Evolutionary conservation across 2,888 invertebrate genomes (phyloP), one percentile per base, ranked within the genome.

Genomic region (Lasioglossum marginatum): DNA sequence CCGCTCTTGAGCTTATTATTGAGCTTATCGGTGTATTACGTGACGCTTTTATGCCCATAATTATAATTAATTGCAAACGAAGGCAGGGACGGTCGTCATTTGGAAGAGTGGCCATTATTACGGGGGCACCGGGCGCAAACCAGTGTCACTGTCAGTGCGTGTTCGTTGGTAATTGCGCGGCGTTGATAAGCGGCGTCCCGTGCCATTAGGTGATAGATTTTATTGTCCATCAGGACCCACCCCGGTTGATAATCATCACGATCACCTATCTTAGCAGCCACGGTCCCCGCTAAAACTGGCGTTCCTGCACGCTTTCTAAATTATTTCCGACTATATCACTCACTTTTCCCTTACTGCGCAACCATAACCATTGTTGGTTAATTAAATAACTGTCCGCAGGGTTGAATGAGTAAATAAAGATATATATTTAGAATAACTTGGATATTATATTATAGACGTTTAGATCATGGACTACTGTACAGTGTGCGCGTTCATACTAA

Each of bases 141-240:
- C 83, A 86, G 83, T 89, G 91, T 87, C 88, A 91, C 86, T 88
- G 91, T 85, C 91, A 84, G 79, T 91, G 90, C 90, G 90, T 90
- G 90, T 87, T 76, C 72, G 48, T 81, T 72, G 87, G 88, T 86
- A 91, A 88, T 91, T 91, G 82, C 82, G 57, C 71, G 79, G 81
- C 78, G 87, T 66, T 88, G 88, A 91, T 90, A 91, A 87, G 82
- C 89, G 81, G 31, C 85, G 79, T 82, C 37, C 72, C 81, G 77
- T 82, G 88, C 85, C 88, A 86, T 91, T 90, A 91, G 88, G 81
- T 78, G 88, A 85, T 88, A 83, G 90, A 91, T 91, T 91, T 91
- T 91, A 91, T 90, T 90, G 90, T 87, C 81, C 86, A 70, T 66
- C 68, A 74, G 71, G 76, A 27, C 82, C 81, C 80, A 80, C 71